Evolutionary conservation across 2,888 invertebrate genomes (phyloP).

Genomic region (Brachyptera putata): DNA sequence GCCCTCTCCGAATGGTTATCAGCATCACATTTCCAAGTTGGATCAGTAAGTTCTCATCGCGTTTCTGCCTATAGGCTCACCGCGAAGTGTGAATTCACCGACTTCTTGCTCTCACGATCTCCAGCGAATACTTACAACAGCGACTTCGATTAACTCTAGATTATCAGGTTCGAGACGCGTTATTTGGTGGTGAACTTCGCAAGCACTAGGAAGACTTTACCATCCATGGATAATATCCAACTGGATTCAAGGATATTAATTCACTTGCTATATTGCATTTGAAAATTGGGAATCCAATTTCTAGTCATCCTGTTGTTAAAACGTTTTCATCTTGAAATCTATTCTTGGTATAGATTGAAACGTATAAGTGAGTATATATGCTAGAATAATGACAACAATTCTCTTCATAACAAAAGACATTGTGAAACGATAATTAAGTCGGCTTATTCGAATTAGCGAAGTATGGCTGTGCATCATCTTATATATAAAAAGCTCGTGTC

Average conservation of each 20-base stretch:
- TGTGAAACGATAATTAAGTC: no score
- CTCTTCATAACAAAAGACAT: no score
- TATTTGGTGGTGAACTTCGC: slow-evolving; percentile 17
- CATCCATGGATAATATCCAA: neutral
- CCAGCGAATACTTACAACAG: neutral
- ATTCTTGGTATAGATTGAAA: no score
- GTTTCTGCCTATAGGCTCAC: neutral
- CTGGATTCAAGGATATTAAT: neutral
- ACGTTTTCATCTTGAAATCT: neutral
- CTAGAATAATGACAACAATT: no score
- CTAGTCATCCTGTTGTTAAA: neutral
- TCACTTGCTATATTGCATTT: neutral
- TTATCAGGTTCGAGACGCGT: neutral
- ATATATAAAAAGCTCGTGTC: no score
- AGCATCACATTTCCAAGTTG: slow-evolving; percentile 7
- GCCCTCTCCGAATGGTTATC: slow-evolving; percentile 9
- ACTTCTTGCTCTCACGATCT: slow-evolving; percentile 14
- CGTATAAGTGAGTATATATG: no score
- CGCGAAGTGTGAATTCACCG: slow-evolving; percentile 9
- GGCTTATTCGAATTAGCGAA: no score
- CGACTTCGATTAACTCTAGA: slow-evolving; percentile 18
- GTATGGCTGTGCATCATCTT: no score
- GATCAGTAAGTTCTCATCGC: slow-evolving; percentile 9
- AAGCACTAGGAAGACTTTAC: slow-evolving; percentile 8
- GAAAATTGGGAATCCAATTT: neutral